Conservation (phyloP, 2,797 vertebrate genomes). For the Enteromius unitaeniatus region DNA sequence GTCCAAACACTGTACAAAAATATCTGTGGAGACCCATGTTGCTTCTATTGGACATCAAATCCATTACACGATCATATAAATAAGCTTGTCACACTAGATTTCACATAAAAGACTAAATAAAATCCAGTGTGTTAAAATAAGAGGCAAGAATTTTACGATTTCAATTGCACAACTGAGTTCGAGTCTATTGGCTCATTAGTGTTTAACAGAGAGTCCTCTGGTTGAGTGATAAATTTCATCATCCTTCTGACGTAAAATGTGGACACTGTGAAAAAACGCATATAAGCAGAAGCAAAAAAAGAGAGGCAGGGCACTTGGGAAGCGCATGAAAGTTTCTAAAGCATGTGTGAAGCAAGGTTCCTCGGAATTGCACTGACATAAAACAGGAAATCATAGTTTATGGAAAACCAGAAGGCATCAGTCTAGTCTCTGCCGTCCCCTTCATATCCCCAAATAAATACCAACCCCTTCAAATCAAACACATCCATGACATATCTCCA, state of each 20-base stretch:
- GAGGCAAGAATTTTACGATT: conserved; percentile 36
- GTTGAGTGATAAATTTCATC: not conserved
- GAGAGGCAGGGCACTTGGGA: conserved; percentile 69
- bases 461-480: conserved; percentile 60
- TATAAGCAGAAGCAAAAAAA: conserved; percentile 60
- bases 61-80: conserved; percentile 41
- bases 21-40: conserved; percentile 46
- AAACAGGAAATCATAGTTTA: conserved; percentile 59
- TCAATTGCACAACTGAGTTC: conserved; percentile 39
- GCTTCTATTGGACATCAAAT: conserved; percentile 44
- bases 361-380: conserved; percentile 69
- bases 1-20: conserved; percentile 58
- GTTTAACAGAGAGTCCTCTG: conserved; percentile 28
- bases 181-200: conserved; percentile 43
- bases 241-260: conserved; percentile 27
- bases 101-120: conserved; percentile 8
- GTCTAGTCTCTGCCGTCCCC: conserved; percentile 57
- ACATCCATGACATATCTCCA: conserved; percentile 32
- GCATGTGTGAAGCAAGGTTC: conserved; percentile 65
- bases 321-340: conserved; percentile 68
- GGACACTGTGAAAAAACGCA: conserved; percentile 51
- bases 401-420: conserved; percentile 47
- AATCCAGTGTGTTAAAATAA: conserved; percentile 55
- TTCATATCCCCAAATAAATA: conserved; percentile 55
- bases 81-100: conserved; percentile 47